Evolutionary conservation across 1,140 invertebrate species (phyloP), one percentile per base, ranked within the genome.

Genomic region (Plectus sambesii): DNA sequence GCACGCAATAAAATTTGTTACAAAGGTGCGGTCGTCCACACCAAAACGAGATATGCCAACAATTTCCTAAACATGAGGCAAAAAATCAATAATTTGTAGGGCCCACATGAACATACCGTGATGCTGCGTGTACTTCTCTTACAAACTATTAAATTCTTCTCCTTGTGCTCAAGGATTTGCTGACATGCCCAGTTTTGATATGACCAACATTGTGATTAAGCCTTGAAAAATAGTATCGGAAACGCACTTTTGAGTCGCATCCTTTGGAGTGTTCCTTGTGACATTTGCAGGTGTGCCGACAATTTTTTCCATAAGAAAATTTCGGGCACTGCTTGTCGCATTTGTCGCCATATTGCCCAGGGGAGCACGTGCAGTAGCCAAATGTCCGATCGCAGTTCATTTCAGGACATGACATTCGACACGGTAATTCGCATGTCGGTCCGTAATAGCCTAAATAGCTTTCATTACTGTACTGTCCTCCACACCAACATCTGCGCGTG

Each of bases 361-460:
- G 75, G 1, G 81, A 77, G 75, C 92, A 97, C 23, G 79, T 80
- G 69, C 89, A 96, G 46, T 76, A 76, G 44, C 87, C 86, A 63
- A 81, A 85, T 56, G 81, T 75, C 35, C 83, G 82, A 73, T 89
- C 83, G 71, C 87, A 90, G 47, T 80, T 78, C 6, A 67, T 71
- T 20, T 62, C 70, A 8, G 54, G 40, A 24, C 62, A 65, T 5
- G 42, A 48, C 47, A 57, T 59, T 29, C 55, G 53, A 47, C 62
- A 65, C 3, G 59, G 47, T 6, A 61, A 44, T n/a, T 64, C 56
- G 47, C 62, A 65, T 19, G 45, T 48, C 20, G 41, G 29, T 0
- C 62, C 62, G 43, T 58, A 65, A 24, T 47, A 65, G 4, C 62
- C 62, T 54, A 26, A 22, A 56, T 24, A 4, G 22, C 36, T 19